phyloP scores from a whole-genome alignment of 2,797 vertebrate genomes.

The Megalops cyprinoides region DNA sequence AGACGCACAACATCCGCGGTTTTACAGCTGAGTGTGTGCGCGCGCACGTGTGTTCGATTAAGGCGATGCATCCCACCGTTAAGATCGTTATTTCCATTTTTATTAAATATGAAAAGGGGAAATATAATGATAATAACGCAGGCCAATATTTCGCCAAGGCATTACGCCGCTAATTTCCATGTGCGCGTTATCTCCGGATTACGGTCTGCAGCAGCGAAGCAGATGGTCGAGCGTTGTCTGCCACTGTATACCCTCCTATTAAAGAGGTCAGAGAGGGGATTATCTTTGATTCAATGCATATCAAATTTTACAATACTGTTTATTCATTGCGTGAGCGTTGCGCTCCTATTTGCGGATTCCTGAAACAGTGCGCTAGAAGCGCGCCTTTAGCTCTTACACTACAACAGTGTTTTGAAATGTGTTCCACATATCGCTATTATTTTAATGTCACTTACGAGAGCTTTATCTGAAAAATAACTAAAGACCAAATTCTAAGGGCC shows the following conservation, averaged over 20 bases:
- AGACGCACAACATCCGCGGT: too few species aligned
- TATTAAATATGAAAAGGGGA: conserved; percentile 16
- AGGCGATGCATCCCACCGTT: conserved; percentile 10
- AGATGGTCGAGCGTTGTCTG: conserved; percentile 14
- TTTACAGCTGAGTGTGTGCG: too few species aligned
- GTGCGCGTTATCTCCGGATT: conserved; percentile 20
- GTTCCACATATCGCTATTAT: neutral
- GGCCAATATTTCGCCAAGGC: neutral
- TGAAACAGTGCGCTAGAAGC: neutral
- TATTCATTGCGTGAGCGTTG: neutral
- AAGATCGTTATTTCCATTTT: conserved; percentile 22
- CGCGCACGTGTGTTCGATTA: too few species aligned
- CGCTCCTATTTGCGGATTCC: neutral
- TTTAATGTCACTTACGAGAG: neutral
- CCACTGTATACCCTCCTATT: conserved; percentile 1
- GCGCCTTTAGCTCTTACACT: neutral
- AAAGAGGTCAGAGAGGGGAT: conserved; percentile 21
- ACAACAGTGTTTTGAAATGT: neutral
- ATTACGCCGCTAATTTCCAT: conserved; percentile 23
- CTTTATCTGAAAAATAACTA: too few species aligned
- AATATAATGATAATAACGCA: too few species aligned
- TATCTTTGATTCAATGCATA: conserved; percentile 21
- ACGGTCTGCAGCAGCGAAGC: neutral
- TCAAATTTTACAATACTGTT: conserved; percentile 19
- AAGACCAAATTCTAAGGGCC: too few species aligned